Conservation (phyloP, 2,888 invertebrate genomes). For the Deladenus siricidicola region DNA sequence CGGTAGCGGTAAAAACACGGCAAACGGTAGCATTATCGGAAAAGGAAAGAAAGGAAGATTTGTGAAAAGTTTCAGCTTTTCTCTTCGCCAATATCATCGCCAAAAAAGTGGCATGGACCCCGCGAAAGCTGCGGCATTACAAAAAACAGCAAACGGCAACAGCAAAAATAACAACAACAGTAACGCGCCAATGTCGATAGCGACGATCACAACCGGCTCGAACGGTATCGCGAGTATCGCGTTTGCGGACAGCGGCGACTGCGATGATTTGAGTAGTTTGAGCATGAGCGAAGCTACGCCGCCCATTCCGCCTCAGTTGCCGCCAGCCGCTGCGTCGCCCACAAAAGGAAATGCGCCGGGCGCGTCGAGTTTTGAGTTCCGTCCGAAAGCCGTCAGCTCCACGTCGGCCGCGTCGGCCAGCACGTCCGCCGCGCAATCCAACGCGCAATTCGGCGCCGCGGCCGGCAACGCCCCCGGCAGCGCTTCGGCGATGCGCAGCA, state of each 20-base stretch:
- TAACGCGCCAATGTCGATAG: neutral
- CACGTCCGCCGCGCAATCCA: neutral
- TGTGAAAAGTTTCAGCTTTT: slow-evolving; percentile 6
- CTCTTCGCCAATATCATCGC: slow-evolving; percentile 4
- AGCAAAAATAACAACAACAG: neutral
- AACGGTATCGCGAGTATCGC: neutral
- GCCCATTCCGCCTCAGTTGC: neutral
- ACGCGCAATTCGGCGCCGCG: neutral
- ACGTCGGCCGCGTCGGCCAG: neutral
- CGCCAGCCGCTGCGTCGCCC: slow-evolving; percentile 19
- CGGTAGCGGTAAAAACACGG: no score
- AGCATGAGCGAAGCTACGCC: neutral
- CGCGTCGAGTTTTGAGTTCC: slow-evolving; percentile 43
- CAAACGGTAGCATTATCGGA: neutral
- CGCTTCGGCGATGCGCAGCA: slow-evolving; percentile 32
- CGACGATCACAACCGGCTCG: neutral
- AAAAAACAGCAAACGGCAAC: neutral
- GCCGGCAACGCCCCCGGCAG: neutral
- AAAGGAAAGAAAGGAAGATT: neutral
- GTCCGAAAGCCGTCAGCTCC: slow-evolving; percentile 32
- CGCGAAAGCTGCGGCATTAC: no score
- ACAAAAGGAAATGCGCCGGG: slow-evolving; percentile 8
- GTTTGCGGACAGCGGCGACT: neutral
- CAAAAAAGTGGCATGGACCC: no score
- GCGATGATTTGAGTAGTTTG: neutral